These are phyloP conservation scores for Melanostigma gelatinosum DNA, from an alignment of 2,113 vertebrate species.

Conservation along the genomic window DNA sequence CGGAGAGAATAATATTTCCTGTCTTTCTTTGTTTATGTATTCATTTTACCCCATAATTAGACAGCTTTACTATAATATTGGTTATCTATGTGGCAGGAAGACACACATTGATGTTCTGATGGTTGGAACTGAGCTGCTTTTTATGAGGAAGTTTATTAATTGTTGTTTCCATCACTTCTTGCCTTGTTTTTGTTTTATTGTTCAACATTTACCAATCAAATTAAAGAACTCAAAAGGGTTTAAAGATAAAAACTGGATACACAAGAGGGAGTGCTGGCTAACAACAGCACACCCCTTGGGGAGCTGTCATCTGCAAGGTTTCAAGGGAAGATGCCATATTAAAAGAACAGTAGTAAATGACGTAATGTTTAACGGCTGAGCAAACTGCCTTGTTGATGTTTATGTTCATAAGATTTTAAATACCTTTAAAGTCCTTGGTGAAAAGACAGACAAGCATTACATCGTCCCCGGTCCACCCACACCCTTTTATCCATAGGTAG, in stretches of 20 bases:
- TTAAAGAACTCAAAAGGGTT: neutral
- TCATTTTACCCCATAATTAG: neutral
- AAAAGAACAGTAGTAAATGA: neutral
- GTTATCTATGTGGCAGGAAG: neutral
- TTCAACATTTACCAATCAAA: neutral
- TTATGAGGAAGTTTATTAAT: neutral
- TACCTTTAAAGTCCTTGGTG: constrained; percentile 4
- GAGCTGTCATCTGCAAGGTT: neutral
- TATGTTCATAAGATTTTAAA: constrained; percentile 5
- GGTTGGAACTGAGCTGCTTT: neutral
- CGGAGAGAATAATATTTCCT: neutral
- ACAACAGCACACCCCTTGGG: neutral
- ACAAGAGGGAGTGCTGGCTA: neutral
- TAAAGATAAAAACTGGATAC: neutral
- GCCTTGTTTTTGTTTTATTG: neutral
- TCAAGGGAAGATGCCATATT: neutral
- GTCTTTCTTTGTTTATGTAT: neutral
- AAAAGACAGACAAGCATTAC: constrained; percentile 5
- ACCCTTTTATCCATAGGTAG: constrained; percentile 55
- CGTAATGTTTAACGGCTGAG: neutral
- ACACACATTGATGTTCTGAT: neutral
- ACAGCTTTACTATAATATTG: neutral
- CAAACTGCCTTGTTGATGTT: neutral
- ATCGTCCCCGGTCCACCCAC: constrained; percentile 28
- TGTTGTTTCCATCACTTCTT: neutral